Conservation (phyloP, 2,797 vertebrate species). For the Anguilla megastoma region DNA sequence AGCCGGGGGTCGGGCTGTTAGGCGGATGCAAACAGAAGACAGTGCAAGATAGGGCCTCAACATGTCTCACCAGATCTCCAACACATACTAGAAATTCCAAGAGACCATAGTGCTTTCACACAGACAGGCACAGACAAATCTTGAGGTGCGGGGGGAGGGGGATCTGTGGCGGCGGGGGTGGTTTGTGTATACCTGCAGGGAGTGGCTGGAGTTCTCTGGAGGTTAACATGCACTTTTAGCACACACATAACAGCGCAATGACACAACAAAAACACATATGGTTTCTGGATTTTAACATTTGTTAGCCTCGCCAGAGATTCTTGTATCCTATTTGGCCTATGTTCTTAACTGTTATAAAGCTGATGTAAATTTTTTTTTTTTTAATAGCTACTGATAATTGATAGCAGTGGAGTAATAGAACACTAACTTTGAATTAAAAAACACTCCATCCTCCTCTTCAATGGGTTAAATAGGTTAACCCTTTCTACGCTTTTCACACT, state of each 20-base stretch:
- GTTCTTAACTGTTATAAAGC: no score
- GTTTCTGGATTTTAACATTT: not conserved
- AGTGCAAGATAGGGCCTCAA: not conserved
- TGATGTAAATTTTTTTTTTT: no score
- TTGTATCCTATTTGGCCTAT: no score
- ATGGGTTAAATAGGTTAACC: no score
- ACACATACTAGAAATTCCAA: conserved; percentile 40
- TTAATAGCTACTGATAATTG: no score
- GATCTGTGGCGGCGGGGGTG: not conserved
- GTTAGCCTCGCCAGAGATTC: not conserved
- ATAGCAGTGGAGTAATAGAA: no score
- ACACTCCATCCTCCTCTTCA: no score
- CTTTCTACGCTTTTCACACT: no score
- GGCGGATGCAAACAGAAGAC: not conserved
- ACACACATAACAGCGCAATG: not conserved
- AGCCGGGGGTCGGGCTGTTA: not conserved
- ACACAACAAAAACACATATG: not conserved
- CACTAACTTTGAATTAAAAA: no score
- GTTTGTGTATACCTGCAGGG: not conserved
- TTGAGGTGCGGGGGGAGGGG: not conserved
- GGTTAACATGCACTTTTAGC: not conserved
- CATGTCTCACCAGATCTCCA: not conserved
- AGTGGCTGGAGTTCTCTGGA: not conserved
- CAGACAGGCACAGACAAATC: conserved; percentile 40
- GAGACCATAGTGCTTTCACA: conserved; percentile 11